Evolutionary conservation across 2,888 invertebrate species (phyloP).

Genomic region (Therioaphis trifolii): DNA sequence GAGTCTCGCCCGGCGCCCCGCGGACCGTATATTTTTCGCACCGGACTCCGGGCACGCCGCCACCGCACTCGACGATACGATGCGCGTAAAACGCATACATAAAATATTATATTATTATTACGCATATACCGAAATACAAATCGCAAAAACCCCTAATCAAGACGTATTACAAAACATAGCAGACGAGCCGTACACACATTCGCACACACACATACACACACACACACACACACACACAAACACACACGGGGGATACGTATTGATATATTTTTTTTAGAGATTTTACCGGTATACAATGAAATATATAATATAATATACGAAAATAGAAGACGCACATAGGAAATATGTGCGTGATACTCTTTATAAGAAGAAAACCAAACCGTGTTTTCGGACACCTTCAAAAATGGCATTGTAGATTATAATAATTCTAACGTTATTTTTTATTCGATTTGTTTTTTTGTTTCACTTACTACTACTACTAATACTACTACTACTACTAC

Average conservation of each 20-base stretch:
- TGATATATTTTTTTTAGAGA: conserved; percentile 38
- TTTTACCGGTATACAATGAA: conserved; percentile 26
- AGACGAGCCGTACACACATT: background rate
- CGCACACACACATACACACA: background rate
- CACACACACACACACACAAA: background rate
- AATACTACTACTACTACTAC: conserved; percentile 23
- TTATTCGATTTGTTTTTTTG: conserved; percentile 33
- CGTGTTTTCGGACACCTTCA: conserved; percentile 46
- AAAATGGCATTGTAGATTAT: conserved; percentile 57
- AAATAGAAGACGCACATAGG: background rate
- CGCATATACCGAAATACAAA: conserved; percentile 12
- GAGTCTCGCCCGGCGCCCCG: too few relatives aligned
- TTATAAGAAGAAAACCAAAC: conserved; percentile 14
- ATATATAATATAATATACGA: too few relatives aligned
- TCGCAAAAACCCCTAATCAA: background rate
- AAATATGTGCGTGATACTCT: background rate
- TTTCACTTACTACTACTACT: conserved; percentile 56
- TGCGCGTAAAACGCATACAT: too few relatives aligned
- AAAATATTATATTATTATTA: too few relatives aligned
- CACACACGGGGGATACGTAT: conserved; percentile 32
- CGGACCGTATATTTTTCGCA: background rate
- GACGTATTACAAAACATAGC: background rate
- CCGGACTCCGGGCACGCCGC: too few relatives aligned
- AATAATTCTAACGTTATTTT: conserved; percentile 51
- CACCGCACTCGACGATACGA: background rate